A percentile compares a stretch with the other conserved stretches of the same genome.
Evolutionary conservation across 2,113 vertebrate genomes (phyloP).

Genomic region (Electrona antarctica): DNA sequence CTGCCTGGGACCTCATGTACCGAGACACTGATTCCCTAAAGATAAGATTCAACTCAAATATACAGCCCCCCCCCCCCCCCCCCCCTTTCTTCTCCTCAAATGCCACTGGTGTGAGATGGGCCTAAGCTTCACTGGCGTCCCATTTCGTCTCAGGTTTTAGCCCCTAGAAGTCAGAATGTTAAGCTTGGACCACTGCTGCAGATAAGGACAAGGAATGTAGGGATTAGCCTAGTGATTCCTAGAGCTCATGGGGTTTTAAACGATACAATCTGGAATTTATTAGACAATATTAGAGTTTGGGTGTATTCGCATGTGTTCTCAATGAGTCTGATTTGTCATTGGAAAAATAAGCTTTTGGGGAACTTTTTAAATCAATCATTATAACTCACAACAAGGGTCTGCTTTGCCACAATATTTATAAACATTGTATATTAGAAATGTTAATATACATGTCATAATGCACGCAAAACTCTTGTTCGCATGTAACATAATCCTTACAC

Average conservation of each 20-base stretch:
- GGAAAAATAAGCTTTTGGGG: too few relatives aligned
- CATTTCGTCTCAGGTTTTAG: conserved; percentile 16
- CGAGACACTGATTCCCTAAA: conserved; percentile 16
- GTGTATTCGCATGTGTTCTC: not conserved
- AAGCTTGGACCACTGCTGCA: not conserved
- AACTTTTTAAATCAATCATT: too few relatives aligned
- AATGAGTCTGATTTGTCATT: too few relatives aligned
- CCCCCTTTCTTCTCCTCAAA: conserved; percentile 7
- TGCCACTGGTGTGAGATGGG: conserved; percentile 10
- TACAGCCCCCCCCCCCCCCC: conserved; percentile 19
- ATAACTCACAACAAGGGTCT: too few relatives aligned
- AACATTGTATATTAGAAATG: too few relatives aligned
- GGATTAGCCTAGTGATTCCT: not conserved
- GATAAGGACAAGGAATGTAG: not conserved
- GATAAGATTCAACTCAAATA: conserved; percentile 28
- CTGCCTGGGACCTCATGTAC: conserved; percentile 11
- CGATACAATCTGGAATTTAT: conserved; percentile 1
- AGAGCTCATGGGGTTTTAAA: not conserved
- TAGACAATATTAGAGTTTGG: not conserved
- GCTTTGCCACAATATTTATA: too few relatives aligned
- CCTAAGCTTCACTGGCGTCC: conserved; percentile 9
- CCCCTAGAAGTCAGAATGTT: too few relatives aligned
- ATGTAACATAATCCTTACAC: too few relatives aligned
- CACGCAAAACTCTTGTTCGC: too few relatives aligned
- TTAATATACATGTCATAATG: too few relatives aligned